Percentiles rank a stretch among this genome's conserved stretches.
These are phyloP conservation scores for Cathartes aura DNA, from an alignment of 2,113 vertebrate genomes.

Conservation along the genomic window DNA sequence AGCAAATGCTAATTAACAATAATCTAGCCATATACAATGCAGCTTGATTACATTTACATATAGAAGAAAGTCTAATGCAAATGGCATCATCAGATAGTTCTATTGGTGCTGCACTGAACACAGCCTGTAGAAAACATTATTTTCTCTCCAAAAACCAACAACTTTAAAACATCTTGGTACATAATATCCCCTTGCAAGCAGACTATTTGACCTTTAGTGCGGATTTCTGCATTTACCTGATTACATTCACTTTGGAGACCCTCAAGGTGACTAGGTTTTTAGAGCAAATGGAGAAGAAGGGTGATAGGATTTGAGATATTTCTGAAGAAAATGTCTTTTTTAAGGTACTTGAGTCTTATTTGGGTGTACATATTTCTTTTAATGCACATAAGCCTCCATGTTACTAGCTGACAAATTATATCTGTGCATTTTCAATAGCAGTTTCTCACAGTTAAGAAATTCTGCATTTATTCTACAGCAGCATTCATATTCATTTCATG, in stretches of 20 bases:
- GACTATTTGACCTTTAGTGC: background rate
- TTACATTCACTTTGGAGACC: background rate
- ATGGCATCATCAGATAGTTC: conserved; percentile 7
- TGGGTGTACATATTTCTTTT: background rate
- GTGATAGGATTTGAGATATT: background rate
- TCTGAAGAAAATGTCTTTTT: background rate
- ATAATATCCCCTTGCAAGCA: background rate
- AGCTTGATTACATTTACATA: conserved; percentile 58
- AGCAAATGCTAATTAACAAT: conserved; percentile 32
- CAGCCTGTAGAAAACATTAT: background rate
- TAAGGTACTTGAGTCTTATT: background rate
- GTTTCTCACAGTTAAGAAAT: background rate
- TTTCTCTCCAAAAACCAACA: background rate
- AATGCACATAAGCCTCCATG: background rate
- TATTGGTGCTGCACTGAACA: background rate
- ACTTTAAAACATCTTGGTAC: background rate
- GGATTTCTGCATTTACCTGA: background rate
- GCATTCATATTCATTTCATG: background rate
- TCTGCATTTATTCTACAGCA: background rate
- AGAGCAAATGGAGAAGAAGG: background rate
- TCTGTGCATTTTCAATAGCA: background rate
- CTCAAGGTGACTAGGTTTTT: background rate
- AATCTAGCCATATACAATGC: conserved; percentile 44
- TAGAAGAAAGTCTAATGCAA: conserved; percentile 30
- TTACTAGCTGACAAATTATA: background rate